Percentiles rank a stretch among this genome's conserved stretches.
Conservation (phyloP, 2,113 vertebrate genomes). For the Rallus limicola region DNA sequence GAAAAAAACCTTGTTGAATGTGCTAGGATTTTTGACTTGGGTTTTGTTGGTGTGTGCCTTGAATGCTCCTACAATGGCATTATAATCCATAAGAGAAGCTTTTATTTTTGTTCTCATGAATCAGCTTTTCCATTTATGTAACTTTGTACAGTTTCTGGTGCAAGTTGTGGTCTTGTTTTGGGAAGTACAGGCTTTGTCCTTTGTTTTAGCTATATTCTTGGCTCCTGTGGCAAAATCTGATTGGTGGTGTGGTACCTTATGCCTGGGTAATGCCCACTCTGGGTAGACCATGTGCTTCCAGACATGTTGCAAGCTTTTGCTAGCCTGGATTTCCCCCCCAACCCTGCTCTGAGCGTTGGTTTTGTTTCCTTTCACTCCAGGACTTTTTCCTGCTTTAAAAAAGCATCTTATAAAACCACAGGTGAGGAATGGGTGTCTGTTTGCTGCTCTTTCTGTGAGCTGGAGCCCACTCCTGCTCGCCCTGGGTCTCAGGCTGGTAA, state of each 20-base stretch:
- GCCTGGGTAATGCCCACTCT: background rate
- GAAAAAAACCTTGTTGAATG: background rate
- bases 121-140: conserved; percentile 60
- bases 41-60: background rate
- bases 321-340: background rate
- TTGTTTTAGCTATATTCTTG: background rate
- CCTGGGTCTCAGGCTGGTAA: background rate
- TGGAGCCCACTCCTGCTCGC: background rate
- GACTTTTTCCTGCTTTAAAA: background rate
- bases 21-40: background rate
- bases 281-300: background rate
- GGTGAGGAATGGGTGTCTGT: fast-evolving
- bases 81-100: conserved; percentile 34
- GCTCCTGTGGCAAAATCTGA: background rate
- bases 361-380: background rate
- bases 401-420: background rate
- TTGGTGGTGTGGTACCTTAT: background rate
- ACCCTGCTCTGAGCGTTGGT: fast-evolving
- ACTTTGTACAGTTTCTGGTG: conserved; percentile 17
- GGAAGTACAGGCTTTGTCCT: background rate
- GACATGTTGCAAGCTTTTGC: background rate
- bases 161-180: background rate
- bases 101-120: conserved; percentile 35
- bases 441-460: background rate
- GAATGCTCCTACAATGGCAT: background rate